These are phyloP conservation scores for Laupala kohalensis DNA, from an alignment of 1,140 invertebrate species.

Conservation along the genomic window DNA sequence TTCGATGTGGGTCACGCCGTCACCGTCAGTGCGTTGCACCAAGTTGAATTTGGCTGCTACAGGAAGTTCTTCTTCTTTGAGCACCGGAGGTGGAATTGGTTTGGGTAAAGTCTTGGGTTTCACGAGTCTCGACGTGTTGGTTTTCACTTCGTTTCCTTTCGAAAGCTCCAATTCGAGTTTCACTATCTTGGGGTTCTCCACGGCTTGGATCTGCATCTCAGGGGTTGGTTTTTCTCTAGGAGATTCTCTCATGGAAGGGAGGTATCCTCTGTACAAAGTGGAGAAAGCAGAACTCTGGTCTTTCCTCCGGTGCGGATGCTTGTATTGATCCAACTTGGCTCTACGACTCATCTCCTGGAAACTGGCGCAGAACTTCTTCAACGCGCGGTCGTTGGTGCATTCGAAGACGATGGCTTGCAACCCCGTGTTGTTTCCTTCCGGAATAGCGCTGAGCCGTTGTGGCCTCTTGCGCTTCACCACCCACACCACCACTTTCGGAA, in stretches of 20 bases:
- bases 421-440: constrained; percentile 2
- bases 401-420: constrained; percentile 27
- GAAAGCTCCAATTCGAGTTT: neutral
- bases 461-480: constrained; percentile 21
- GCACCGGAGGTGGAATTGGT: neutral
- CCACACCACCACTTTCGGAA: constrained; percentile 26
- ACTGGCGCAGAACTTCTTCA: constrained; percentile 25
- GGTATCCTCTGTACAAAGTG: neutral
- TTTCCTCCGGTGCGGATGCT: constrained; percentile 3
- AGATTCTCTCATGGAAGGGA: neutral
- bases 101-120: neutral
- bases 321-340: constrained; percentile 13
- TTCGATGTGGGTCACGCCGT: constrained; percentile 30
- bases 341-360: constrained; percentile 23
- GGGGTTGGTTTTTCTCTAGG: neutral
- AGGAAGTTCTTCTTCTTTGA: neutral
- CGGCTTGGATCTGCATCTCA: neutral
- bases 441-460: neutral
- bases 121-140: neutral
- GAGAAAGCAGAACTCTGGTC: neutral
- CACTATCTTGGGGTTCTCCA: neutral
- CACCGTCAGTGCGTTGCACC: constrained; percentile 27
- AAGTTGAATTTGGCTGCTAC: constrained; percentile 22
- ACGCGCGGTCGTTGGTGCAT: constrained; percentile 22
- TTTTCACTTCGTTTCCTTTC: neutral